Conservation (phyloP, 64 coral and sea anemone genomes). For the Dendrophyllia cribrosa region DNA sequence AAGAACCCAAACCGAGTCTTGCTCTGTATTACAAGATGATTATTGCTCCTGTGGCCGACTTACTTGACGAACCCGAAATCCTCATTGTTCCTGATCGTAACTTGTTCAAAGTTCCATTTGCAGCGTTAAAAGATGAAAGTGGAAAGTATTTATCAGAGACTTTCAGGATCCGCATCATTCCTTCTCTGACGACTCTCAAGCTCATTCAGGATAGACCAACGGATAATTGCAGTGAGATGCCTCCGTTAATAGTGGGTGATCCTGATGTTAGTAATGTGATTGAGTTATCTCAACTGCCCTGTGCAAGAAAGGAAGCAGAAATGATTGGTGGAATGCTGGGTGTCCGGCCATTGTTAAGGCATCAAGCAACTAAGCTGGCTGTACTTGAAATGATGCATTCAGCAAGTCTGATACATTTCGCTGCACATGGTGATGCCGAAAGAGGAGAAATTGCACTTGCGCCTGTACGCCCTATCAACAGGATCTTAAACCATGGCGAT, state of each 20-base stretch:
- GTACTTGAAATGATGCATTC: too few relatives aligned
- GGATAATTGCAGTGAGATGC: neutral
- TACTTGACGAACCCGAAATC: neutral
- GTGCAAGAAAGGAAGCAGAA: too few relatives aligned
- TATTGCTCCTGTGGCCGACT: neutral
- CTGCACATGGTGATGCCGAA: too few relatives aligned
- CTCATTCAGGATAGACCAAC: neutral
- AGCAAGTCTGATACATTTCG: too few relatives aligned
- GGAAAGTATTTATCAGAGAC: neutral
- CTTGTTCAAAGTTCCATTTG: too few relatives aligned
- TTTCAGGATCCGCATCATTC: neutral
- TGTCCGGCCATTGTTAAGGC: neutral
- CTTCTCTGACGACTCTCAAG: neutral
- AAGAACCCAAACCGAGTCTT: neutral
- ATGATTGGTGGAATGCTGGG: neutral
- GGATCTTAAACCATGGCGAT: neutral
- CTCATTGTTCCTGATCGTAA: too few relatives aligned
- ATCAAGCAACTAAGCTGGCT: neutral
- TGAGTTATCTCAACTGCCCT: too few relatives aligned
- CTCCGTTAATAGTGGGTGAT: neutral
- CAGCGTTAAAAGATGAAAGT: too few relatives aligned
- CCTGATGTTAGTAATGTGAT: neutral
- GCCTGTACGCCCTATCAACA: neutral
- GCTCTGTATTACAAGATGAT: neutral
- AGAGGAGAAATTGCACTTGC: too few relatives aligned